These are phyloP conservation scores for Fistularia tabacaria DNA, from an alignment of 2,797 vertebrate species.

Conservation along the genomic window DNA sequence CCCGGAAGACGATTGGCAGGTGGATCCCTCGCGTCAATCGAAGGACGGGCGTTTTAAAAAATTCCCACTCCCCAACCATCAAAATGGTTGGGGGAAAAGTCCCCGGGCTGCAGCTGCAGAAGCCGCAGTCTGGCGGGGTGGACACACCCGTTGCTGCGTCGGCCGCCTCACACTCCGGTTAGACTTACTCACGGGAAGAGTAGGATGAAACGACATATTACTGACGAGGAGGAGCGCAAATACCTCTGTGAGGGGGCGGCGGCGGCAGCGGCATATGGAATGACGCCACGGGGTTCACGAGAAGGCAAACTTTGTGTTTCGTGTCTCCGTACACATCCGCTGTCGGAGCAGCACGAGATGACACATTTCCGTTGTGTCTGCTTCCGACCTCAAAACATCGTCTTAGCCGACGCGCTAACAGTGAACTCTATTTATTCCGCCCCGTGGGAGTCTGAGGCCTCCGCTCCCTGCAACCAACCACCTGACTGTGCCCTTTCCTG, in stretches of 20 bases:
- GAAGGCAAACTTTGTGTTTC: constrained; percentile 37
- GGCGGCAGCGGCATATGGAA: constrained; percentile 40
- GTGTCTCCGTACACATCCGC: constrained; percentile 23
- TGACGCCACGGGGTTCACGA: constrained; percentile 15
- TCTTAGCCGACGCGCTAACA: constrained; percentile 36
- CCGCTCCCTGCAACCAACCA: constrained; percentile 36
- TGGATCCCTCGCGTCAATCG: constrained; percentile 28
- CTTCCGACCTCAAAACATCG: constrained; percentile 66
- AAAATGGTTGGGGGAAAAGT: constrained; percentile 62
- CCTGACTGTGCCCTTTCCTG: constrained; percentile 37
- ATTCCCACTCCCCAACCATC: constrained; percentile 49
- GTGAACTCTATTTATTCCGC: constrained; percentile 64
- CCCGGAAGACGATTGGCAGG: no score
- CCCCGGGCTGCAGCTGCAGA: constrained; percentile 50
- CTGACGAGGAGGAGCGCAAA: constrained; percentile 48
- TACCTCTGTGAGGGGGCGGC: constrained; percentile 59
- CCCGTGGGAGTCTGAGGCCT: constrained; percentile 48
- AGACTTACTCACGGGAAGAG: constrained; percentile 63
- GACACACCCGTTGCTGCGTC: constrained; percentile 68
- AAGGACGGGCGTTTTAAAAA: constrained; percentile 40
- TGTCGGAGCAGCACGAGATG: constrained; percentile 54
- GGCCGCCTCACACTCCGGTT: constrained; percentile 52
- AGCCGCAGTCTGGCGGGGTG: constrained; percentile 62
- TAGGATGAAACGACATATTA: constrained; percentile 32
- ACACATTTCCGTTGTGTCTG: constrained; percentile 69